Evolutionary conservation across 2,888 invertebrate genomes (phyloP).

Genomic region (Dendrolimus pini): DNA sequence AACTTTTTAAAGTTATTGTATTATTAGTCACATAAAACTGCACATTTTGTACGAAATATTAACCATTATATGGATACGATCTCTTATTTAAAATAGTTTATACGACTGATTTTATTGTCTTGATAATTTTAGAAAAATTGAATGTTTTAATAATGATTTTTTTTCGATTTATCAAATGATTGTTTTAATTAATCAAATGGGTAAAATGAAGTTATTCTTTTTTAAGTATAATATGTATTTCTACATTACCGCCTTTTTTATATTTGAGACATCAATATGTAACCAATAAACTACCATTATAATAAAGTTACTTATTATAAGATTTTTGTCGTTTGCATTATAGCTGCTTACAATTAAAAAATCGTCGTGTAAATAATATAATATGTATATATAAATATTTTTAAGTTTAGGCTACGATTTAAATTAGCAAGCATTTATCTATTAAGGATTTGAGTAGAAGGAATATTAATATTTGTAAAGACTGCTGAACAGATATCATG

Average conservation of each 20-base stretch:
- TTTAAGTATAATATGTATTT: no score
- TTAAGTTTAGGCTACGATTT: neutral
- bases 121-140: slow-evolving; percentile 1
- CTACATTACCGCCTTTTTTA: no score
- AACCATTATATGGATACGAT: slow-evolving; percentile 4
- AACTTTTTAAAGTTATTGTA: neutral
- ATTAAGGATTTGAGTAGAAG: neutral
- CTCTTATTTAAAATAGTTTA: slow-evolving; percentile 4
- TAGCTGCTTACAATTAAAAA: no score
- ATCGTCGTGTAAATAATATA: neutral
- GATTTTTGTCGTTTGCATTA: no score
- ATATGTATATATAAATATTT: neutral
- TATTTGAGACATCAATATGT: no score
- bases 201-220: no score
- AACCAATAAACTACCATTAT: no score
- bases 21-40: neutral
- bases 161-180: slow-evolving; percentile 8
- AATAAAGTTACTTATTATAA: no score
- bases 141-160: slow-evolving; percentile 19
- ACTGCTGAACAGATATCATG: neutral
- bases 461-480: neutral
- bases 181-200: no score
- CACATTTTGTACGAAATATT: neutral
- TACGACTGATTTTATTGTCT: slow-evolving; percentile 54
- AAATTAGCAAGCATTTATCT: neutral